phyloP scores from a whole-genome alignment of 1,140 invertebrate species.

The Druon quercuslanigerum region DNA sequence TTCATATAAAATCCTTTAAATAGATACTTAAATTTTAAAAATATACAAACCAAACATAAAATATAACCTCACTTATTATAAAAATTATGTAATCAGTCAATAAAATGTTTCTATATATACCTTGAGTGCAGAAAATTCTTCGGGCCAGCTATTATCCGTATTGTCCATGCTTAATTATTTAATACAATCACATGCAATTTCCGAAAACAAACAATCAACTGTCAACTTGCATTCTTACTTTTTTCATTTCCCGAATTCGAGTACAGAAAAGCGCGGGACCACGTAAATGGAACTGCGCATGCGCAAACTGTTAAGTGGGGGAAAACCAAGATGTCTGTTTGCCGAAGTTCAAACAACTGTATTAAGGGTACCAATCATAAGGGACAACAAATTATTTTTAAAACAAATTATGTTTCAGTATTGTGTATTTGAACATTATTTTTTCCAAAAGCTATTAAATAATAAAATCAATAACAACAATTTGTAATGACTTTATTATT shows the following conservation, averaged over 20 bases:
- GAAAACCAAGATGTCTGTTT: no score
- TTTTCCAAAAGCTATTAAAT: no score
- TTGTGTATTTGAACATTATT: no score
- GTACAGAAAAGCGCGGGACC: slow-evolving; percentile 1
- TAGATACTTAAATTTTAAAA: background rate
- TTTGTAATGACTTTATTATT: no score
- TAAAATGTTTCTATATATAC: slow-evolving; percentile 39
- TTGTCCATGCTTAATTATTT: slow-evolving; percentile 38
- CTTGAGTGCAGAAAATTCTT: slow-evolving; percentile 53
- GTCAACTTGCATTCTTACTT: background rate
- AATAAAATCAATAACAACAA: no score
- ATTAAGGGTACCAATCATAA: no score
- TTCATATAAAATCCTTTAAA: no score
- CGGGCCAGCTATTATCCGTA: slow-evolving; percentile 49
- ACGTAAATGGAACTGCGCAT: background rate
- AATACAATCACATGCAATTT: background rate
- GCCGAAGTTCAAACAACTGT: no score
- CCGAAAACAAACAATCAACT: background rate
- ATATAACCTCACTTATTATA: background rate
- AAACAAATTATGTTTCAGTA: no score
- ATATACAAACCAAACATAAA: background rate
- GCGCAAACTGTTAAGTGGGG: no score
- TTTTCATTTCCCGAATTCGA: background rate
- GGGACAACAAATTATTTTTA: no score
- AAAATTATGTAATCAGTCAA: background rate